Evolutionary conservation across 1,140 invertebrate species (phyloP).

Genomic region (Drosophila pectinifera): DNA sequence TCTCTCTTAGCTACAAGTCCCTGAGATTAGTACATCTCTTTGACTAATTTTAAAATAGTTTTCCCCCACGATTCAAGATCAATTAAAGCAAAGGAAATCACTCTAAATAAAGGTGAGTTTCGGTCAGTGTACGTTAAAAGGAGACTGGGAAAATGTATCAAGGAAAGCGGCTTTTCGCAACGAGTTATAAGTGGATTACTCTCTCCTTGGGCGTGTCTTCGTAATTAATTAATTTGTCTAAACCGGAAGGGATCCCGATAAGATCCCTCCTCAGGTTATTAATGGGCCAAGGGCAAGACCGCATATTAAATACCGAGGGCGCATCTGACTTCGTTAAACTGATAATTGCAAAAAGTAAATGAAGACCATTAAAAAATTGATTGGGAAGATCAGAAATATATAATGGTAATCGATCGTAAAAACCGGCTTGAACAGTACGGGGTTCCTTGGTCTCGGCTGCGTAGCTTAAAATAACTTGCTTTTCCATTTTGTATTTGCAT

Average conservation of each 20-base stretch:
- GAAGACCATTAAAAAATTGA: slow-evolving; percentile 8
- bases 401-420: slow-evolving; percentile 16
- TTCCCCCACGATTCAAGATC: neutral
- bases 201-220: neutral
- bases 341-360: slow-evolving; percentile 25
- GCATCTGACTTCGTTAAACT: slow-evolving; percentile 12
- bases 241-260: slow-evolving; percentile 17
- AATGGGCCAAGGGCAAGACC: slow-evolving; percentile 16
- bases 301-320: slow-evolving; percentile 28
- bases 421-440: slow-evolving; percentile 22
- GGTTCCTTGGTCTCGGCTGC: neutral
- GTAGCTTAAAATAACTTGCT: neutral
- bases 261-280: slow-evolving; percentile 10
- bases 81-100: no score
- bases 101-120: no score
- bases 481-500: slow-evolving; percentile 32
- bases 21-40: no score
- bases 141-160: slow-evolving; percentile 12
- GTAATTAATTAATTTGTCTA: slow-evolving; percentile 26
- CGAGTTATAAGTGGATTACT: slow-evolving; percentile 19
- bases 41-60: neutral
- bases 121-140: no score
- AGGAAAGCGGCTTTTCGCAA: slow-evolving; percentile 6
- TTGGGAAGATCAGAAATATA: slow-evolving; percentile 8
- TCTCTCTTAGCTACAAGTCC: no score